phyloP scores from a whole-genome alignment of 2,113 vertebrate species.

The Ranitomeya imitator region DNA sequence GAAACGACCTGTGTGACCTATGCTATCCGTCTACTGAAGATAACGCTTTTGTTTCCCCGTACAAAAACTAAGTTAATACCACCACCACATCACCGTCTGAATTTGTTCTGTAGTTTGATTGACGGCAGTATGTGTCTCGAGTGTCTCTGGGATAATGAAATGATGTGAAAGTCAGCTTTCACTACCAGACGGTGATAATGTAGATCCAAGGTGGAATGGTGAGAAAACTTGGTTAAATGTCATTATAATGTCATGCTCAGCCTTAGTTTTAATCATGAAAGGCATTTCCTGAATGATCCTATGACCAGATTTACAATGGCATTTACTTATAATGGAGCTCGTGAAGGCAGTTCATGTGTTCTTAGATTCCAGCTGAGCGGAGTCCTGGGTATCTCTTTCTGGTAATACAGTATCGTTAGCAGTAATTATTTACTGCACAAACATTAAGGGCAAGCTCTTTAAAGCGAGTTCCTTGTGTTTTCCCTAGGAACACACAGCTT shows the following conservation, averaged over 20 bases:
- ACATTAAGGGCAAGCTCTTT: constrained; percentile 27
- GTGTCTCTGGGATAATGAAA: constrained; percentile 59
- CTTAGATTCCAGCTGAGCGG: constrained; percentile 4
- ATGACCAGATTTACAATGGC: constrained; percentile 33
- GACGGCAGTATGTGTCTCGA: constrained; percentile 23
- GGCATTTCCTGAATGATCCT: constrained; percentile 57
- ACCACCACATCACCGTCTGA: background rate
- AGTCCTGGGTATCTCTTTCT: constrained; percentile 27
- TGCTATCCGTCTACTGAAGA: background rate
- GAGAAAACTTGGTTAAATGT: constrained; percentile 56
- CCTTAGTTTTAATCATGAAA: constrained; percentile 52
- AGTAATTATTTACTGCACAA: constrained; percentile 39
- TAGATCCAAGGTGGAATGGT: constrained; percentile 56
- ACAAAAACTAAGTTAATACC: background rate
- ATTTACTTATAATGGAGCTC: constrained; percentile 38
- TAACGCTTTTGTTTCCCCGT: background rate
- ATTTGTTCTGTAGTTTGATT: background rate
- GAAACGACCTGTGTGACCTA: background rate
- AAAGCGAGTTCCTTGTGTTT: constrained; percentile 33
- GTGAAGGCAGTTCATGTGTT: constrained; percentile 51
- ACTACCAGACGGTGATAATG: constrained; percentile 45
- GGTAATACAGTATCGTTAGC: constrained; percentile 38
- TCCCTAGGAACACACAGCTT: constrained; percentile 11
- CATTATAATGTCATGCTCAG: constrained; percentile 55
- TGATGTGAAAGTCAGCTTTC: constrained; percentile 56